Percentiles rank a stretch among this genome's conserved stretches.
Conservation (phyloP, 1,140 invertebrate species). For the Battus philenor region DNA sequence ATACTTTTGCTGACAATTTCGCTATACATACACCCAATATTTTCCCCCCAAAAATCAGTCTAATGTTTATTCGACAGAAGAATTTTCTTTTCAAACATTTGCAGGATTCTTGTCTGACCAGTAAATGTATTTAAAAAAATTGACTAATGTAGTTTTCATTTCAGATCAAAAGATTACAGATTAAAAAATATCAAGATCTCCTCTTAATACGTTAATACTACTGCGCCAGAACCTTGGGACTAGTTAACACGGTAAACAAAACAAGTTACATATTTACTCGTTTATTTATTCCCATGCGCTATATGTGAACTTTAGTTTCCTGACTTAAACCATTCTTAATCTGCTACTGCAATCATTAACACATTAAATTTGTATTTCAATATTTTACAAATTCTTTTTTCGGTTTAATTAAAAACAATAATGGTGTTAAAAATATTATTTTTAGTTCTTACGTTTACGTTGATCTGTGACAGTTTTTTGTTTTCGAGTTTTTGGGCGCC, state of each 20-base stretch:
- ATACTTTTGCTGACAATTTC: too few relatives aligned
- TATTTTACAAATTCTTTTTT: not conserved
- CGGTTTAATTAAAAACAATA: slow-evolving; percentile 17
- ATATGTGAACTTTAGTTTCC: not conserved
- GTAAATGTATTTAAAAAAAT: not conserved
- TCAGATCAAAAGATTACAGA: not conserved
- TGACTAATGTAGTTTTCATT: not conserved
- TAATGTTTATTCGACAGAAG: too few relatives aligned
- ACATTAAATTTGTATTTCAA: not conserved
- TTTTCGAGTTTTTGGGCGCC: slow-evolving; percentile 68
- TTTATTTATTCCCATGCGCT: slow-evolving; percentile 17
- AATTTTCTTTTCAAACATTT: not conserved
- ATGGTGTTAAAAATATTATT: slow-evolving; percentile 33
- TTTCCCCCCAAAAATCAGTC: too few relatives aligned
- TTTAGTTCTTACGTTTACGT: slow-evolving; percentile 28
- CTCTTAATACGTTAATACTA: slow-evolving; percentile 21
- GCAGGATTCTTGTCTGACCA: not conserved
- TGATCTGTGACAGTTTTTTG: slow-evolving; percentile 33
- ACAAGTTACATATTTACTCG: slow-evolving; percentile 19
- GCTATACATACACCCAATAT: too few relatives aligned
- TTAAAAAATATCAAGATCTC: slow-evolving; percentile 1
- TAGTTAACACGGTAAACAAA: slow-evolving; percentile 31
- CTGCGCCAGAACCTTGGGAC: slow-evolving; percentile 26
- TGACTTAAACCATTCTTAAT: not conserved
- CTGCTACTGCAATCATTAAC: not conserved